Conservation (phyloP, 2,113 vertebrate species). For the Calyptommatus sinebrachiatus region DNA sequence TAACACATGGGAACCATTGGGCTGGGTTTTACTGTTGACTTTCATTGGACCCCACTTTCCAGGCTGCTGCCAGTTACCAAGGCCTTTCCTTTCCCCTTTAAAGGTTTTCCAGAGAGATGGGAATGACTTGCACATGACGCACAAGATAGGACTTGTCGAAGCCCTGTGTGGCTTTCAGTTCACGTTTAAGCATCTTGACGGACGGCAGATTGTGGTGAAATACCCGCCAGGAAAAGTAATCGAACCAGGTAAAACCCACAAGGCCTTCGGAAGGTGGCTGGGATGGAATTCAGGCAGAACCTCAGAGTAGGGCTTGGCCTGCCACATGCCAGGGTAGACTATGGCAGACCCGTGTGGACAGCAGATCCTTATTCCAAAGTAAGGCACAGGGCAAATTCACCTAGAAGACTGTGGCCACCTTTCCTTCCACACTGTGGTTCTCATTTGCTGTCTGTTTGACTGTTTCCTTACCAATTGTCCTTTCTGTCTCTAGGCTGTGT, state of each 20-base stretch:
- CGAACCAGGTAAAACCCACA: conserved; percentile 83
- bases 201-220: conserved; percentile 93
- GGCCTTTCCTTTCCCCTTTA: neutral
- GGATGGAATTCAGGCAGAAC: too few species aligned
- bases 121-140: conserved; percentile 93
- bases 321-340: too few species aligned
- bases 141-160: conserved; percentile 96
- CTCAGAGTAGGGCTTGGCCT: too few species aligned
- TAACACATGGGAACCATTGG: too few species aligned
- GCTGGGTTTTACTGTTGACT: neutral
- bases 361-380: too few species aligned
- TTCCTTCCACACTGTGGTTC: neutral
- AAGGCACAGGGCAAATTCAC: too few species aligned
- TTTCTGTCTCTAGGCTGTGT: conserved; percentile 77
- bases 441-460: neutral
- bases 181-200: conserved; percentile 92
- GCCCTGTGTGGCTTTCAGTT: conserved; percentile 97
- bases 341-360: too few species aligned
- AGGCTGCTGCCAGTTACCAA: neutral
- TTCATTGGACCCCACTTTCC: too few species aligned
- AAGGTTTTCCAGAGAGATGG: conserved; percentile 85
- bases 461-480: neutral
- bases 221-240: conserved; percentile 97
- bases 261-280: too few species aligned
- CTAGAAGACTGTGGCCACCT: neutral